Conservation (phyloP, 2,888 invertebrate species). For the Deilephila porcellus region DNA sequence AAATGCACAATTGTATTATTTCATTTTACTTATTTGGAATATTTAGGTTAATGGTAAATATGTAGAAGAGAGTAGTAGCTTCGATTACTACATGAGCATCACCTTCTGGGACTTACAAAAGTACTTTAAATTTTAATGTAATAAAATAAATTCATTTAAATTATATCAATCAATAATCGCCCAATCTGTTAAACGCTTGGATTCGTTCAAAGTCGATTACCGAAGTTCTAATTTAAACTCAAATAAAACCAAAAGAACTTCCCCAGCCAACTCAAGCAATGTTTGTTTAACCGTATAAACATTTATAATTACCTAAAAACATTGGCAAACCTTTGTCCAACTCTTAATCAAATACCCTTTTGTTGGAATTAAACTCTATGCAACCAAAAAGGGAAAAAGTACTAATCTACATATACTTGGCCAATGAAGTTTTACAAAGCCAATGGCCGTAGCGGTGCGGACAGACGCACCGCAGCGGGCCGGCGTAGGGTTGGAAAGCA, state of each 20-base stretch:
- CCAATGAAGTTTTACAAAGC: conserved; percentile 26
- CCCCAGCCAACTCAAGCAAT: neutral
- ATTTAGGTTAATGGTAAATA: no score
- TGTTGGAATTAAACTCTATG: neutral
- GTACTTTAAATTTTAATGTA: no score
- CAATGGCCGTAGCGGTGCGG: conserved; percentile 15
- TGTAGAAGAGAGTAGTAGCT: no score
- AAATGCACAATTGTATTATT: no score
- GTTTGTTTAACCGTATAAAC: conserved; percentile 19
- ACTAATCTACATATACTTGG: conserved; percentile 21
- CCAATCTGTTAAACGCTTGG: no score
- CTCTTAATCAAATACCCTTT: conserved; percentile 23
- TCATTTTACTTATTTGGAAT: no score
- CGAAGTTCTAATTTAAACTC: neutral
- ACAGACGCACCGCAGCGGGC: conserved; percentile 35
- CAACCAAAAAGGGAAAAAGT: conserved; percentile 24
- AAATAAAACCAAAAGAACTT: neutral
- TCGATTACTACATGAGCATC: no score
- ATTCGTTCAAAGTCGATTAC: neutral
- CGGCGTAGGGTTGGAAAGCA: conserved; percentile 45
- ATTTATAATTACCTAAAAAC: conserved; percentile 38
- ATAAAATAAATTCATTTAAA: no score
- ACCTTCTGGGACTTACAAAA: no score
- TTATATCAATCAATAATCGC: no score
- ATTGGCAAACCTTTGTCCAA: conserved; percentile 24